These are phyloP conservation scores for Eilema sororculum DNA, from an alignment of 2,888 invertebrate species.

Conservation along the genomic window DNA sequence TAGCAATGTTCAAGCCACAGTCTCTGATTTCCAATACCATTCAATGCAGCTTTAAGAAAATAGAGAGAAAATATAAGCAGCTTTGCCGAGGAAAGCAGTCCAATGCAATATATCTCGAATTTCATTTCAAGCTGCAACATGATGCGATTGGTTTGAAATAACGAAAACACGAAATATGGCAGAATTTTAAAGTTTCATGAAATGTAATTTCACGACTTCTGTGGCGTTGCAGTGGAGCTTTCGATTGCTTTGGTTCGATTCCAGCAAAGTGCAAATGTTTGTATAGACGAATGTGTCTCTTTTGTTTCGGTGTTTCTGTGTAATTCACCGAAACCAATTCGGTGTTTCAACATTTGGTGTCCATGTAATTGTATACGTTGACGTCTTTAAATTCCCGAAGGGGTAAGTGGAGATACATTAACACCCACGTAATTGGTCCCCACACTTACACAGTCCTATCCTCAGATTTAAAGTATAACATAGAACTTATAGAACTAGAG, in stretches of 20 bases:
- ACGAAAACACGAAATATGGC: conserved; percentile 33
- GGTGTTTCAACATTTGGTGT: too few relatives aligned
- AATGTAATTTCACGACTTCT: conserved; percentile 9
- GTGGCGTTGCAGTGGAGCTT: not conserved
- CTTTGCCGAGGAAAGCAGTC: not conserved
- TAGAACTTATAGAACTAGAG: too few relatives aligned
- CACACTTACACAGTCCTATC: too few relatives aligned
- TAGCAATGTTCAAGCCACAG: not conserved
- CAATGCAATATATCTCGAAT: conserved; percentile 15
- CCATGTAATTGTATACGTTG: too few relatives aligned
- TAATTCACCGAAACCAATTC: too few relatives aligned
- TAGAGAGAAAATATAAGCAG: conserved; percentile 4
- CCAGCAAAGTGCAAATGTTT: not conserved
- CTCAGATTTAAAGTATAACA: too few relatives aligned
- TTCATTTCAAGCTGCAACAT: conserved; percentile 27
- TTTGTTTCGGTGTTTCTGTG: too few relatives aligned
- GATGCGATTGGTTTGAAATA: conserved; percentile 40
- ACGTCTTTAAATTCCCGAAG: too few relatives aligned
- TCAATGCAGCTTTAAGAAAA: not conserved
- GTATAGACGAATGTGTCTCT: too few relatives aligned
- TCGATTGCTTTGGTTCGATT: not conserved
- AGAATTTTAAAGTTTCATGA: conserved; percentile 16
- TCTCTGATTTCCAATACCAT: not conserved
- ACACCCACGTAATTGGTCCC: too few relatives aligned
- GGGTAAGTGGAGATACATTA: too few relatives aligned